Base-by-base conservation (phyloP, 2,113 vertebrate species). In the Emydura subglobosa region DNA sequence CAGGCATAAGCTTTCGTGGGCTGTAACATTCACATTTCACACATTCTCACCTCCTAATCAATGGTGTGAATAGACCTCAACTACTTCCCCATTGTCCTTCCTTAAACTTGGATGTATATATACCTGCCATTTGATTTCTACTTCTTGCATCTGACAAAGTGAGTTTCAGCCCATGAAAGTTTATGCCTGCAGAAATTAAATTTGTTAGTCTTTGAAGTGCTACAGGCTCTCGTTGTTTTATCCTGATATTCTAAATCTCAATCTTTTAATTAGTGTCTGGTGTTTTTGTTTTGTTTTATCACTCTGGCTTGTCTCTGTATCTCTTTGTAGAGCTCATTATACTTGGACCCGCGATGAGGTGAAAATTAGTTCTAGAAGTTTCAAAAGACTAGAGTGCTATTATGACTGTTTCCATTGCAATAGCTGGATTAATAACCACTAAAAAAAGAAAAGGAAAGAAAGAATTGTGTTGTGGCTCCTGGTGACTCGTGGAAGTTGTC, bases 261-360 rank as follows among this genome's bases (percentile, higher is more conserved):
- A 22, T 42, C 7, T 82, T 82, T 82, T n/a, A 25, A 72, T 82
- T 42, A 27, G n/a, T 55, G 7, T 74, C 21, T n/a, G n/a, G 21
- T 17, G n/a, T 34, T 17, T 24, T 55, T 76, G 74, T 59, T 83
- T 31, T 16, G 25, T 72, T 72, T 72, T 39, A 44, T 44, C 50
- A 27, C 9, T 47, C 54, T 83, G 39, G 16, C 0, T 0, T 1
- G 6, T 19, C 42, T 59, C 25, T 39, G n/a, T 16, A 53, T 91
- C 81, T 19, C 61, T 51, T n/a, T 6, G 88, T 3, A 42, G 79
- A 81, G 61, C 68, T 81, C 24, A 49, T 49, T 0, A 0, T 0
- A 0, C 39, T 21, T 89, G 61, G 9, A 42, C 29, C 80, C 72
- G 54, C 14, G 49, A 9, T 0, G 0, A 85, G 50, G 82, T 55